Conservation (phyloP, 1,140 invertebrate species). For the Epicauta chinensis region DNA sequence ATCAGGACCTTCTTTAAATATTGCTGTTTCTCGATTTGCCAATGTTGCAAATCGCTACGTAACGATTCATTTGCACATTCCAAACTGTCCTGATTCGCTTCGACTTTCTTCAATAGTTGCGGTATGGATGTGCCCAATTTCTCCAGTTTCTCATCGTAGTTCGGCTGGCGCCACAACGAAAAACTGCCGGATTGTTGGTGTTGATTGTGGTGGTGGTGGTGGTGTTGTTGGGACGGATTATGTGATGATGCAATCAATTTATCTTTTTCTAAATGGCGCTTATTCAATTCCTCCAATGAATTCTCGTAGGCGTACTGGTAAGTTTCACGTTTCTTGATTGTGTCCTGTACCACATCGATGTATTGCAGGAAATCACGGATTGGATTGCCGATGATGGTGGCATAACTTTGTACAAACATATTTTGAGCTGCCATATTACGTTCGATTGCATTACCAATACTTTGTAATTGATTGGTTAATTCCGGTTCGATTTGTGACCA, state of each 20-base stretch:
- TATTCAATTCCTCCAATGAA: conserved; percentile 58
- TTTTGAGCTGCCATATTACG: conserved; percentile 47
- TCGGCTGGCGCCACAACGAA: conserved; percentile 52
- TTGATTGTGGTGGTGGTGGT: background rate
- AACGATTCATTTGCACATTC: conserved; percentile 68
- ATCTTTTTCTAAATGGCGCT: conserved; percentile 57
- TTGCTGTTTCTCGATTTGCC: conserved; percentile 62
- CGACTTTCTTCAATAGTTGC: conserved; percentile 50
- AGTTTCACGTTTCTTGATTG: conserved; percentile 58
- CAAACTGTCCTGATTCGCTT: conserved; percentile 57
- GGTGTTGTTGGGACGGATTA: conserved; percentile 5
- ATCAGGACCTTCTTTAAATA: conserved; percentile 62
- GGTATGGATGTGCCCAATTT: conserved; percentile 48
- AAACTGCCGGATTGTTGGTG: conserved; percentile 29
- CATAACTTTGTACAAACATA: conserved; percentile 45
- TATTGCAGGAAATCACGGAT: conserved; percentile 66
- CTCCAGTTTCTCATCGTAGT: conserved; percentile 52
- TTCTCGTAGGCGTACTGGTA: conserved; percentile 64
- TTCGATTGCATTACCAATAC: conserved; percentile 46
- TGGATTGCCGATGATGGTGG: conserved; percentile 44
- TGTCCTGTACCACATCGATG: conserved; percentile 62
- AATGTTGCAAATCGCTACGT: conserved; percentile 62
- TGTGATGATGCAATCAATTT: conserved; percentile 34
- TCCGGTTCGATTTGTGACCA: conserved; percentile 52
- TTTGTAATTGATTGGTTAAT: conserved; percentile 45